phyloP scores from a whole-genome alignment of 2,113 vertebrate genomes.

The Gymnocephalus cernua region DNA sequence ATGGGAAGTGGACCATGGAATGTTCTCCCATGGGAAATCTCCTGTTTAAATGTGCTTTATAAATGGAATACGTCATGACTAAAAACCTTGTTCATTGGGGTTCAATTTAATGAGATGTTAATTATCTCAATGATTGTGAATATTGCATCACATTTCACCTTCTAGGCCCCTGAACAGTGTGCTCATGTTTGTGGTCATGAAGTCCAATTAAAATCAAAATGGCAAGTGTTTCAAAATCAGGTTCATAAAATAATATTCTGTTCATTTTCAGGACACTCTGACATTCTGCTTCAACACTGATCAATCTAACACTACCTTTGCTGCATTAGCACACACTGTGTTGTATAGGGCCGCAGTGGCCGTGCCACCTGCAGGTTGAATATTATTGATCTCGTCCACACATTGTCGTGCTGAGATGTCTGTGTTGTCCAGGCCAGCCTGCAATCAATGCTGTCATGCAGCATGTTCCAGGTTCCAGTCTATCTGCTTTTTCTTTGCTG shows the following conservation, averaged over 20 bases:
- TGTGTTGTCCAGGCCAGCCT: slow-evolving; percentile 19
- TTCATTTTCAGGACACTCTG: background rate
- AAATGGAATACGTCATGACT: slow-evolving; percentile 51
- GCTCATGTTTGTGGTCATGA: background rate
- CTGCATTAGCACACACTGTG: background rate
- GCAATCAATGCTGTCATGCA: slow-evolving; percentile 57
- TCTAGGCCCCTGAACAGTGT: background rate
- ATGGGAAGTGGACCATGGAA: slow-evolving; percentile 54
- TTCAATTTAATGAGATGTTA: slow-evolving; percentile 51
- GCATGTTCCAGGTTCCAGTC: slow-evolving; percentile 37
- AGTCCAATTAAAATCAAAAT: background rate
- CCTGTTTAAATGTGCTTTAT: slow-evolving; percentile 49
- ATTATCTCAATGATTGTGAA: slow-evolving; percentile 47
- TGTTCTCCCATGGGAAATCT: slow-evolving; percentile 52
- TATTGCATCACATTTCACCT: slow-evolving; percentile 32
- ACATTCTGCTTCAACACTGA: background rate
- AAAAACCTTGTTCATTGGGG: slow-evolving; percentile 17
- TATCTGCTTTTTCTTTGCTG: slow-evolving; percentile 28
- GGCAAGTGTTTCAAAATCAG: background rate
- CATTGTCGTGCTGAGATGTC: slow-evolving; percentile 45
- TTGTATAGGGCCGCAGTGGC: background rate
- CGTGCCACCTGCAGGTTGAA: slow-evolving; percentile 28
- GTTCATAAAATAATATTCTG: background rate
- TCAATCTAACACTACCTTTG: background rate
- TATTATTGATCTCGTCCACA: slow-evolving; percentile 51